A percentile compares a stretch with the other conserved stretches of the same genome.
phyloP scores from a whole-genome alignment of 2,797 vertebrate genomes.

The Pseudochirops cupreus region DNA sequence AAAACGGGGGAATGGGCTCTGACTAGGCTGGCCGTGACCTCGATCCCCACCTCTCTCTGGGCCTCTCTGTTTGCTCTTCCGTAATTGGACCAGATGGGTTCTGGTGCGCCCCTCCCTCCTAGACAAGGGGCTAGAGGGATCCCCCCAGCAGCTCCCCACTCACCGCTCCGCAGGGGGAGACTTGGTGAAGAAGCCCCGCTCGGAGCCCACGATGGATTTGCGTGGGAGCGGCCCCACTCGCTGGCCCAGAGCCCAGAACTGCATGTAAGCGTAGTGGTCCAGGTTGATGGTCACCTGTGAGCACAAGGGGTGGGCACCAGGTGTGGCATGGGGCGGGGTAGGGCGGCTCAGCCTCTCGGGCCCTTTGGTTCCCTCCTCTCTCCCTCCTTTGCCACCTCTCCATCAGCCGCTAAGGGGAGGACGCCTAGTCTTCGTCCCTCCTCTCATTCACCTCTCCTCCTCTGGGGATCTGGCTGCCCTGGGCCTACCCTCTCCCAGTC shows the following conservation, averaged over 20 bases:
- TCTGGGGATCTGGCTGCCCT: too few species aligned
- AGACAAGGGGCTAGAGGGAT: slow-evolving; percentile 41
- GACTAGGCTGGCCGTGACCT: not conserved
- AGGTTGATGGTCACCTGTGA: slow-evolving; percentile 82
- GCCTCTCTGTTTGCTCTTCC: not conserved
- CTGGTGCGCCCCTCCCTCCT: slow-evolving; percentile 31
- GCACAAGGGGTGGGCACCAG: not conserved
- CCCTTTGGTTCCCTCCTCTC: not conserved
- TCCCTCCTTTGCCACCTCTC: too few species aligned
- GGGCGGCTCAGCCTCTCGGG: not conserved
- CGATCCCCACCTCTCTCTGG: not conserved
- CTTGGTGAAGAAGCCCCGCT: slow-evolving; percentile 72
- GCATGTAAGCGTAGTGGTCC: slow-evolving; percentile 84
- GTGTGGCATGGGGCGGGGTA: too few species aligned
- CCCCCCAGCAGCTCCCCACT: slow-evolving; percentile 15
- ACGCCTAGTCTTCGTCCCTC: too few species aligned
- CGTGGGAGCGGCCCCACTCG: slow-evolving; percentile 77
- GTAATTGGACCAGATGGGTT: not conserved
- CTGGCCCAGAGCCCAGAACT: slow-evolving; percentile 85
- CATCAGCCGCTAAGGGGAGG: too few species aligned
- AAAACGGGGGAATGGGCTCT: not conserved
- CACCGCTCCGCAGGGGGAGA: slow-evolving; percentile 72
- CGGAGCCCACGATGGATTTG: slow-evolving; percentile 74
- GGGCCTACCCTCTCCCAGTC: too few species aligned
- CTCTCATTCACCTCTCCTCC: too few species aligned